Percentiles rank a stretch among this genome's conserved stretches.
Evolutionary conservation across 2,797 vertebrate genomes (phyloP).

Genomic region (Catamblyrhynchus diadema): DNA sequence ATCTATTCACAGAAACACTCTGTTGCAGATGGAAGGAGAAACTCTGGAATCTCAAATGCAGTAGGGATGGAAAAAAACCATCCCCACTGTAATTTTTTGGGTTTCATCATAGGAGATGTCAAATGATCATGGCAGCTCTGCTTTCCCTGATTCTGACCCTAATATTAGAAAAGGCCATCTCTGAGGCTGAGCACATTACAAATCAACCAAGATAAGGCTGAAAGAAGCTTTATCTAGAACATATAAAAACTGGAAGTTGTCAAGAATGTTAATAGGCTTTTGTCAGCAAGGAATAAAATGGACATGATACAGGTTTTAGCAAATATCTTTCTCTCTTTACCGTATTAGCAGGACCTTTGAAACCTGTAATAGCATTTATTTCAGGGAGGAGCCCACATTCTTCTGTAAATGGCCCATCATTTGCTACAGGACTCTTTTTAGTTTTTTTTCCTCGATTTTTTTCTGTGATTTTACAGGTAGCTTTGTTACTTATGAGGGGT

Average conservation of each 20-base stretch:
- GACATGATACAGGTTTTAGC: background rate
- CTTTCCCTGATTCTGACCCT: background rate
- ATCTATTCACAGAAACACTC: background rate
- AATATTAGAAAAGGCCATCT: background rate
- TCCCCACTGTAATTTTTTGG: background rate
- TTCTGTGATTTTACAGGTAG: background rate
- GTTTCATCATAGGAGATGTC: background rate
- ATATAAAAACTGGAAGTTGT: background rate
- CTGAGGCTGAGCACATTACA: background rate
- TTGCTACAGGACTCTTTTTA: background rate
- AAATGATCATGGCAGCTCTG: background rate
- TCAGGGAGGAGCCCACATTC: background rate
- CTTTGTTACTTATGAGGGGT: background rate
- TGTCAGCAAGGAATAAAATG: background rate
- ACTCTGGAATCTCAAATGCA: background rate
- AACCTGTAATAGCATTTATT: background rate
- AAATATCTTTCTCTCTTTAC: background rate
- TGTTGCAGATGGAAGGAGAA: background rate
- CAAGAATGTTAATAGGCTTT: background rate
- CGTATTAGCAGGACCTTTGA: background rate
- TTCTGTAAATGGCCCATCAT: background rate
- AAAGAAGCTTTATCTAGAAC: background rate
- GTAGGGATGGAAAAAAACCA: background rate
- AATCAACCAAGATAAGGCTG: background rate
- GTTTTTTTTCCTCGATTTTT: accelerated